A percentile compares a stretch with the other conserved stretches of the same genome.
Evolutionary conservation across 2,113 vertebrate species (phyloP).

Genomic region (Phocoena sinus): DNA sequence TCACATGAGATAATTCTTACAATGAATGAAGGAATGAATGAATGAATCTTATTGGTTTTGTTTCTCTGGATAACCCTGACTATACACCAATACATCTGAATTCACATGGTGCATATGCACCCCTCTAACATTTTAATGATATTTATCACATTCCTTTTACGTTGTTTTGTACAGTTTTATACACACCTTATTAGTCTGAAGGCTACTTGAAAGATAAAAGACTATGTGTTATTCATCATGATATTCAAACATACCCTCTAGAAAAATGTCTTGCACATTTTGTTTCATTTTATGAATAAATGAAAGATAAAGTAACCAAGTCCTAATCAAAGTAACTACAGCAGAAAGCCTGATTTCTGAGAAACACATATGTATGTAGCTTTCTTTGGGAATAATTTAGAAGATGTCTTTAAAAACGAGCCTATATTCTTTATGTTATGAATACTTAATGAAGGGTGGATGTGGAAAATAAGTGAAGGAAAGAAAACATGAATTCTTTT

Average conservation of each 20-base stretch:
- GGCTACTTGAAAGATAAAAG: not conserved
- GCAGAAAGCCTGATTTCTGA: not conserved
- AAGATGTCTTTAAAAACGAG: not conserved
- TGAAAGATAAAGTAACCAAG: not conserved
- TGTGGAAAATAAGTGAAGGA: not conserved
- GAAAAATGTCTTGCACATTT: not conserved
- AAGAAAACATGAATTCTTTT: not conserved
- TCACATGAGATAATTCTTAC: not conserved
- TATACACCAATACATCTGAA: not conserved
- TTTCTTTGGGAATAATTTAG: not conserved
- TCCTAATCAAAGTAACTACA: not conserved
- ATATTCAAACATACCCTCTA: not conserved
- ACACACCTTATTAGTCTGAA: not conserved
- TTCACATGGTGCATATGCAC: not conserved
- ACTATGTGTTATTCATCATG: not conserved
- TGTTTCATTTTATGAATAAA: not conserved
- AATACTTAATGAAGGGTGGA: not conserved
- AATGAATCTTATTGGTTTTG: not conserved
- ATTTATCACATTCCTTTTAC: not conserved
- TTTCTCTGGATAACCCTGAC: not conserved
- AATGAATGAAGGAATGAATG: not conserved
- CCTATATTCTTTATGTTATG: not conserved
- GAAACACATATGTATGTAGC: not conserved
- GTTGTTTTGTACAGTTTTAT: not conserved
- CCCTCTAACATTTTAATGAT: not conserved